phyloP scores from a whole-genome alignment of 2,113 vertebrate species.

The Entomyzon cyanotis region DNA sequence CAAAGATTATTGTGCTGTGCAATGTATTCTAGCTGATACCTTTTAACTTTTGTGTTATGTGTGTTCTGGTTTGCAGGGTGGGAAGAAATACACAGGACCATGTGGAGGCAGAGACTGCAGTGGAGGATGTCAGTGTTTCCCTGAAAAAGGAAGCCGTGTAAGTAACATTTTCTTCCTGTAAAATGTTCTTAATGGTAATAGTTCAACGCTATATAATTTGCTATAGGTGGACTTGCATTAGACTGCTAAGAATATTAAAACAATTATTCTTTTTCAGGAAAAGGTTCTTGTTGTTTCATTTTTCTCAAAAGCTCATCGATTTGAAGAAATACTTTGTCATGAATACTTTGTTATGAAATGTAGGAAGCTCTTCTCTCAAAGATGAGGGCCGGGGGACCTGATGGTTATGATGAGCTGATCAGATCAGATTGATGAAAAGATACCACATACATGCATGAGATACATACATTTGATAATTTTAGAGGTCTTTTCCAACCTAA shows the following conservation, averaged over 20 bases:
- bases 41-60: background rate
- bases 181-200: background rate
- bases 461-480: background rate
- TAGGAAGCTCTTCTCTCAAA: background rate
- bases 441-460: background rate
- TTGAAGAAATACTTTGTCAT: background rate
- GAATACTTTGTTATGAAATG: background rate
- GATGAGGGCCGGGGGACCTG: background rate
- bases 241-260: background rate
- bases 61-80: slow-evolving; percentile 80
- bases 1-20: background rate
- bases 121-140: slow-evolving; percentile 91
- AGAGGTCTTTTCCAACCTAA: background rate
- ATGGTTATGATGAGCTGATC: accelerated
- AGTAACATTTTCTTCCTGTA: slow-evolving; percentile 64
- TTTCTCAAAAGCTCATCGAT: background rate
- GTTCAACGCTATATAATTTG: background rate
- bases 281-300: background rate
- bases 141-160: slow-evolving; percentile 95
- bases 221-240: background rate
- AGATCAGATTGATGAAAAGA: background rate
- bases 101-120: slow-evolving; percentile 97
- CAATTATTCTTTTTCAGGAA: background rate
- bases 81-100: slow-evolving; percentile 84
- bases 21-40: background rate